These are phyloP conservation scores for Capitulum mitella DNA, from an alignment of 2,888 invertebrate genomes.

Conservation along the genomic window DNA sequence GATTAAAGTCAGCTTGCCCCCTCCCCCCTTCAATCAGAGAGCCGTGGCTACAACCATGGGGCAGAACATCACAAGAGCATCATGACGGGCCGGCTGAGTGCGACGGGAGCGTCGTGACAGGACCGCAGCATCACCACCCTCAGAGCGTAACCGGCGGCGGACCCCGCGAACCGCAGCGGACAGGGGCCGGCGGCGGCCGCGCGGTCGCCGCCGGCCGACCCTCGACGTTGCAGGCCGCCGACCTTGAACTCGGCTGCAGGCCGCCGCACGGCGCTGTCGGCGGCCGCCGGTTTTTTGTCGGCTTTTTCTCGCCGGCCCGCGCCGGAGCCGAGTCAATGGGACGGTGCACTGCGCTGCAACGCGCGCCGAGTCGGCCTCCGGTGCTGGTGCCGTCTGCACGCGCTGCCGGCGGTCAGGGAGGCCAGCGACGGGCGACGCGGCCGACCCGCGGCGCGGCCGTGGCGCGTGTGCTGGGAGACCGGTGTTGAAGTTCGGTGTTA, in stretches of 20 bases:
- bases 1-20: too few species aligned
- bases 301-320: neutral
- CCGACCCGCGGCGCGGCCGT: too few species aligned
- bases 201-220: too few species aligned
- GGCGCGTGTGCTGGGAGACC: too few species aligned
- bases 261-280: neutral
- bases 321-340: neutral
- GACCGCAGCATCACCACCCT: too few species aligned
- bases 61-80: too few species aligned
- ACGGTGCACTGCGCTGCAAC: neutral
- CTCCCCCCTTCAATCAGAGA: too few species aligned
- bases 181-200: too few species aligned
- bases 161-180: neutral
- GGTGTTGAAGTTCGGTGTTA: too few species aligned
- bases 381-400: neutral
- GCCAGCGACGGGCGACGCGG: too few species aligned
- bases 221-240: neutral
- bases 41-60: too few species aligned
- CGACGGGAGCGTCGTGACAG: neutral
- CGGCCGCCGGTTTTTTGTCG: neutral
- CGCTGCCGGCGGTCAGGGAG: neutral
- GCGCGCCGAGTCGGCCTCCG: neutral
- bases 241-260: neutral
- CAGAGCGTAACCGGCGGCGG: neutral
- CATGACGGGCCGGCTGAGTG: too few species aligned